Evolutionary conservation across 2,113 vertebrate species (phyloP), one percentile per base, ranked within the genome.

Genomic region (Polypterus bichir): DNA sequence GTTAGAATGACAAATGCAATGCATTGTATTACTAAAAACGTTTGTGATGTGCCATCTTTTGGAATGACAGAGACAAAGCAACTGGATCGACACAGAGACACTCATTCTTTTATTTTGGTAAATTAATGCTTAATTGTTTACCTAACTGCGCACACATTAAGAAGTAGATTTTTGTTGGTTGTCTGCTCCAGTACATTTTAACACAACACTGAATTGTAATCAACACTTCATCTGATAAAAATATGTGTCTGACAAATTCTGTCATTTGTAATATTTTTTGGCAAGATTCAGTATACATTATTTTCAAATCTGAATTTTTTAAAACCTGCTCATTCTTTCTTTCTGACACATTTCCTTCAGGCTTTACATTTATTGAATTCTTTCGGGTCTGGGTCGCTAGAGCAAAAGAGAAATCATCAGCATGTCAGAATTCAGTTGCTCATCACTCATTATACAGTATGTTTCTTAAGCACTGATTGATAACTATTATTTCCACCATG

Each of bases 401-500:
- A 66, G 62, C 57, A 61, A 57, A 70, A 68, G 48, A 66, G 48
- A 64, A 65, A 63, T 66, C 58, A 49, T 52, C 8, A 53, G 49
- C 27, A 27, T 59, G 63, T 59, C 61, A 64, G 60, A 0, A 2
- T 61, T 49, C 53, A 44, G 60, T 44, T 44, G 59, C 48, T 69
- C 67, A 75, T 80, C 74, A 70, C 47, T 70, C 49, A 47, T 10
- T 3, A 65, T 60, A 27, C 27, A 27, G 27, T 27, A 46, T 7
- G 59, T 72, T 75, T 64, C 69, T 57, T 67, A 68, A 76, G 68
- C 68, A 70, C 65, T 9, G 61, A 67, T 2, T 60, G 49, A 59
- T 65, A 67, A 69, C 44, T 69, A 70, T 73, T 3, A 68, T 81
- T 78, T 79, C 75, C 72, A 70, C 57, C 49, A 27, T 61, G 2